phyloP scores from a whole-genome alignment of 2,797 vertebrate genomes.

The Amniataba percoides region DNA sequence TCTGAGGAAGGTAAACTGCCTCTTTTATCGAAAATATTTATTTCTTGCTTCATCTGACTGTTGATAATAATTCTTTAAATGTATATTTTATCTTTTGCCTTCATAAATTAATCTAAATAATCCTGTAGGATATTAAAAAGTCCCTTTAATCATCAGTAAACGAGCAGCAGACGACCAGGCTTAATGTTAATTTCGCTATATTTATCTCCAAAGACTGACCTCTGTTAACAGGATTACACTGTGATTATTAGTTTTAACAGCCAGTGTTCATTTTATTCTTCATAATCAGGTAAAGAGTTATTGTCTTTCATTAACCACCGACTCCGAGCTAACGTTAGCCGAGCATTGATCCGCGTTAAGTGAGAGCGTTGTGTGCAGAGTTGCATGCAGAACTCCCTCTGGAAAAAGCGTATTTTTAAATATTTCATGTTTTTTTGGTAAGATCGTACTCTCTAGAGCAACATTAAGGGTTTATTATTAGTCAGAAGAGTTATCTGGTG shows the following conservation, averaged over 20 bases:
- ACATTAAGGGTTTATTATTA: rapidly evolving
- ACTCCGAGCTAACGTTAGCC: background rate
- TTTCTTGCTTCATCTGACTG: rapidly evolving
- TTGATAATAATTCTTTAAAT: rapidly evolving
- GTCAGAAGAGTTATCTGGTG: rapidly evolving
- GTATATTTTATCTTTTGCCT: rapidly evolving
- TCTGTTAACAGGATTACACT: rapidly evolving
- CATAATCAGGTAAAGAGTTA: background rate
- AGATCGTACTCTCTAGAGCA: rapidly evolving
- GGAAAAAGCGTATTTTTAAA: background rate
- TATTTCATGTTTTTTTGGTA: rapidly evolving
- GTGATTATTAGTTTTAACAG: background rate
- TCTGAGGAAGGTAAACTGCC: background rate
- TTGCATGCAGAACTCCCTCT: background rate
- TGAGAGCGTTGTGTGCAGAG: no score
- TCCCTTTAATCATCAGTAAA: background rate
- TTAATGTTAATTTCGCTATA: slow-evolving; percentile 11
- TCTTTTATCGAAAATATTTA: rapidly evolving
- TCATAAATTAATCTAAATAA: rapidly evolving
- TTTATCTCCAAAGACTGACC: slow-evolving; percentile 2
- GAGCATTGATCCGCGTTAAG: background rate
- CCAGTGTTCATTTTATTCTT: background rate
- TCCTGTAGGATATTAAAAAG: no score
- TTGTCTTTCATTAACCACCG: rapidly evolving
- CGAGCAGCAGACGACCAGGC: background rate